Conservation (phyloP, 2,797 vertebrate species). For the Sorex maritimensis region DNA sequence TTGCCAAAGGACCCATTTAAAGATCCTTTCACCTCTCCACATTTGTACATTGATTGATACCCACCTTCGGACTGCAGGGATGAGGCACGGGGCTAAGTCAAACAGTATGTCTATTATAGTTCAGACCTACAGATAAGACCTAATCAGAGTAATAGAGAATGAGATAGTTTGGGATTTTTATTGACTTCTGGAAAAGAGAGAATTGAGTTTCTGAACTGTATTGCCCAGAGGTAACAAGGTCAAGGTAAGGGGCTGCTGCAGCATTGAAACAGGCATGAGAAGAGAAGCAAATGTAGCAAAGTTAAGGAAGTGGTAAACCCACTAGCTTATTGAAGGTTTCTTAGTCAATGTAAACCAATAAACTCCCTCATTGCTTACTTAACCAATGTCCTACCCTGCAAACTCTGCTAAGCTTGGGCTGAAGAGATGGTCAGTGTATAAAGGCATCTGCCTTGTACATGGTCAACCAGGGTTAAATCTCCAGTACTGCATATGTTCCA, state of each 20-base stretch:
- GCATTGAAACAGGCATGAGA: too few species aligned
- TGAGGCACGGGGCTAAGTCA: background rate
- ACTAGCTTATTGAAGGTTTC: background rate
- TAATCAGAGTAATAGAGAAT: slow-evolving; percentile 39
- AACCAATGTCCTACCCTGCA: background rate
- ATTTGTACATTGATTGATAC: background rate
- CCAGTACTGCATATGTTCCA: too few species aligned
- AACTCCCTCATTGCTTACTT: background rate
- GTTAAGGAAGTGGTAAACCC: background rate
- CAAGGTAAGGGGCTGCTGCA: background rate
- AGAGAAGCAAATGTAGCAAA: background rate
- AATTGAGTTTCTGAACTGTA: background rate
- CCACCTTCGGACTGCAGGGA: background rate
- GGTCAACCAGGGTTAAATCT: too few species aligned
- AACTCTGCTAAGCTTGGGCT: too few species aligned
- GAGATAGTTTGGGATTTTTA: background rate
- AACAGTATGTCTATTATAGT: background rate
- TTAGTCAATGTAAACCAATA: background rate
- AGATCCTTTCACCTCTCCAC: background rate
- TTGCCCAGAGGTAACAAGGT: background rate
- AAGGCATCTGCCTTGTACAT: too few species aligned
- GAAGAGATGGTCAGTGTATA: too few species aligned
- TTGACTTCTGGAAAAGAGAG: background rate
- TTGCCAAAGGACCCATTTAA: background rate
- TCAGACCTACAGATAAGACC: background rate